Base-by-base conservation (phyloP, 2,113 vertebrate genomes). In the Myanophis thanlyinensis region DNA sequence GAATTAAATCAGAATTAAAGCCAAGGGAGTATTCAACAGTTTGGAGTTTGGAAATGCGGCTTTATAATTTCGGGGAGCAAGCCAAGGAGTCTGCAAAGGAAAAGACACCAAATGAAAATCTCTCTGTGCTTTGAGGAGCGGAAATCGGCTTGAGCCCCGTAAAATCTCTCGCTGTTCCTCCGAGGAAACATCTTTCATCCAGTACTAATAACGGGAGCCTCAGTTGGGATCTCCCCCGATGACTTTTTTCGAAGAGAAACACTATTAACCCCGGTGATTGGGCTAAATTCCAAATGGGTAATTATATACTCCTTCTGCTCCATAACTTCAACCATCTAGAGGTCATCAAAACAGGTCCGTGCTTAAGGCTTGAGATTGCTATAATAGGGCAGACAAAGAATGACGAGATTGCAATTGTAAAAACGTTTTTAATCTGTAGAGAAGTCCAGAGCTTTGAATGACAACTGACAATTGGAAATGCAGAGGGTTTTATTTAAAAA, bases 391-490 rank as follows among this genome's bases (percentile, higher is more conserved):
- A 90, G 11, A 5, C n/a, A 93, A 93, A 56, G 52, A 93, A 92
- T 85, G 73, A 94, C 62, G 93, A 94, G 91, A 92, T 95, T 95
- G 91, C 40, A 0, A 92, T 95, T 95, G 91, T n/a, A 0, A 85
- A 95, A 80, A 94, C 62, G 93, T 95, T 93, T 90, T 95, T n/a
- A n/a, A 25, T 88, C 80, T 67, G n/a, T n/a, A 92, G 80, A 89
- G n/a, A 30, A 88, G 89, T 12, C 92, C 86, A 90, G 90, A 85
- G 89, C 62, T 89, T 47, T 67, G 95, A 95, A 94, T 92, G 95
- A 93, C 94, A 96, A 56, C 59, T 46, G 89, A 92, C 88, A 87
- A 80, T 94, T 95, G 46, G 89, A 35, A 46, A 48, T 40, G 54
- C 20, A 73, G 88, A 8, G 51, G 10, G 30, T 53, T n/a, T n/a